Evolutionary conservation across 2,797 vertebrate species (phyloP), one percentile per base, ranked within the genome.

Genomic region (Smutsia gigantea): DNA sequence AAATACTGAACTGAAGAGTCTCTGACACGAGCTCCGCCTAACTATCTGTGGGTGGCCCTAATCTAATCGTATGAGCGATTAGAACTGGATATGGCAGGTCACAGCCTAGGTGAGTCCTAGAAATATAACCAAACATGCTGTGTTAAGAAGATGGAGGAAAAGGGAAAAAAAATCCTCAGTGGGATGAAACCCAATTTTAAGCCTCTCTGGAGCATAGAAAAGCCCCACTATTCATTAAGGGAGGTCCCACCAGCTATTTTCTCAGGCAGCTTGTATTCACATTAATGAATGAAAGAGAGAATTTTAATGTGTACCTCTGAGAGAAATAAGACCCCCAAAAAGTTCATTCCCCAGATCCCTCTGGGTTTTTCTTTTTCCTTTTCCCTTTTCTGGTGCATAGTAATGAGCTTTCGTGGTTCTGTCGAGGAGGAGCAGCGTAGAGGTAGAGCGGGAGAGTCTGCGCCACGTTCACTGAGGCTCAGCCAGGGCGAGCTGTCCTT

Each of bases 111-210:
- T 66, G 94, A 97, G 96, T 93, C 94, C 96, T 97, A 92, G 95
- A 97, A 98, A 97, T 72, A 89, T 84, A 98, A 98, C 98, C 98
- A 98, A 98, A 98, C 93, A 97, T 86, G 96, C 57, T 85, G 96
- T 93, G 93, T 82, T 53, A 93, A 87, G 97, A 97, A 98, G 97
- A 98, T 96, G 98, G 96, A 98, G 97, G 86, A 34, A 82, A 57
- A 81, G 95, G 72, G 55, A 2, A 75, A 87, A 87, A 83, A 90
- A 95, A 91, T 66, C 72, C 97, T 96, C 93, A 55, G 97, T 93
- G 96, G 98, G 95, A 98, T 96, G 98, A 98, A 98, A 97, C 96
- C 96, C 94, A 98, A 98, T 98, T 98, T 98, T 98, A 97, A 98
- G 97, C 98, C 98, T 98, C 98, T 98, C 98, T 96, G 94, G 93